Evolutionary conservation across 2,797 vertebrate genomes (phyloP).

Genomic region (Tamandua tetradactyla): DNA sequence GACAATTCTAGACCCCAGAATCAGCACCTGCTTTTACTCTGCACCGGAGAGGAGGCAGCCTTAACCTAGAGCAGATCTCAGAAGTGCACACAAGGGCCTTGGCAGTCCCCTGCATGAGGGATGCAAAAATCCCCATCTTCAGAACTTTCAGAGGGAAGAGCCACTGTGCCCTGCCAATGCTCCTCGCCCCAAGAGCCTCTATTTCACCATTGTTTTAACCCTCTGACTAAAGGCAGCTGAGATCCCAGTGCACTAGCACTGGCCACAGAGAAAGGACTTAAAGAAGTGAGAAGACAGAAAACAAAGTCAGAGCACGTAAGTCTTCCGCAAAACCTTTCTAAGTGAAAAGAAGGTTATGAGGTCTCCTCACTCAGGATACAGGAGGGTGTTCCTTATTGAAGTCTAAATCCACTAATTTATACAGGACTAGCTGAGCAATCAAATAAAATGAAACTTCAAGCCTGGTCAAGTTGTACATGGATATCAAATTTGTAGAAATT

Average conservation of each 20-base stretch:
- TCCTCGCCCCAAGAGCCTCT: not conserved
- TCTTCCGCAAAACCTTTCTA: not conserved
- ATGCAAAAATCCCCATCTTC: not conserved
- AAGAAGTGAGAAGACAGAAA: not conserved
- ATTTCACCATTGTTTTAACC: not conserved
- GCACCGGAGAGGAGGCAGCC: not conserved
- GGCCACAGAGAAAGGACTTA: not conserved
- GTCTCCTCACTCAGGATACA: not conserved
- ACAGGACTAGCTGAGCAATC: not conserved
- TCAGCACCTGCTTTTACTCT: not conserved
- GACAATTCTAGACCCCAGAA: not conserved
- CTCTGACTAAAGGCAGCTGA: not conserved
- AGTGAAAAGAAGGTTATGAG: accelerated
- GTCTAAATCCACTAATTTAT: not conserved
- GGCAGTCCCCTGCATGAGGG: accelerated
- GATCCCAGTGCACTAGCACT: not conserved
- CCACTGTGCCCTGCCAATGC: not conserved
- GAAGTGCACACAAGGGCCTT: not conserved
- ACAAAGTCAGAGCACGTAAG: accelerated
- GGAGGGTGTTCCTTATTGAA: not conserved
- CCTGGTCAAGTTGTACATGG: conserved; percentile 15
- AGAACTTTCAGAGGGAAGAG: not conserved
- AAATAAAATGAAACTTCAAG: conserved; percentile 55
- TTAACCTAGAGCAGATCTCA: not conserved
- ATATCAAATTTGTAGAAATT: too few relatives aligned